Evolutionary conservation across 2,797 vertebrate species (phyloP).

Genomic region (Lepus townsendii): DNA sequence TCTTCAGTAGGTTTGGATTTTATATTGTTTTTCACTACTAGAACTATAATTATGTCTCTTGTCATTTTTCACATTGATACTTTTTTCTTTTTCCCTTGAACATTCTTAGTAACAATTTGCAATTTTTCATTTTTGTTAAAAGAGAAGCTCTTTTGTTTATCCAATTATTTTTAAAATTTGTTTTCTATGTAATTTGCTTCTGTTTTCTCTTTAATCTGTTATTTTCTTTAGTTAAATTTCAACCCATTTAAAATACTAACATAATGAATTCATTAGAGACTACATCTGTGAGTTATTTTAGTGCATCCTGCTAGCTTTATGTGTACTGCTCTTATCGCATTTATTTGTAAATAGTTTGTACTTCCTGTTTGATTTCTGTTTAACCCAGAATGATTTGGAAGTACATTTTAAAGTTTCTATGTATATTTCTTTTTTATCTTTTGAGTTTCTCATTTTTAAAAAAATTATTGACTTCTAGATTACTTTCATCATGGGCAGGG

Average conservation of each 20-base stretch:
- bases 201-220: neutral
- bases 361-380: constrained; percentile 16
- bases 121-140: no score
- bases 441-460: neutral
- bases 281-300: neutral
- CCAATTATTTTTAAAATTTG: neutral
- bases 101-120: no score
- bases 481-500: neutral
- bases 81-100: no score
- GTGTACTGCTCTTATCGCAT: neutral
- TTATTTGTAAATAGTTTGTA: neutral
- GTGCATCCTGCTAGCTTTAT: neutral
- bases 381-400: neutral
- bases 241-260: neutral
- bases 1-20: neutral
- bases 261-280: neutral
- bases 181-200: neutral
- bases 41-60: neutral
- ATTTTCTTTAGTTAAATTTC: neutral
- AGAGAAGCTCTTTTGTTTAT: no score
- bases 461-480: constrained; percentile 17
- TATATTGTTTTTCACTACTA: neutral
- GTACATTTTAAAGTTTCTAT: neutral
- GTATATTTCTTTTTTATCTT: constrained; percentile 15
- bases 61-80: neutral